Conservation (phyloP, 2,888 invertebrate species). For the Drosophila buzzatii region DNA sequence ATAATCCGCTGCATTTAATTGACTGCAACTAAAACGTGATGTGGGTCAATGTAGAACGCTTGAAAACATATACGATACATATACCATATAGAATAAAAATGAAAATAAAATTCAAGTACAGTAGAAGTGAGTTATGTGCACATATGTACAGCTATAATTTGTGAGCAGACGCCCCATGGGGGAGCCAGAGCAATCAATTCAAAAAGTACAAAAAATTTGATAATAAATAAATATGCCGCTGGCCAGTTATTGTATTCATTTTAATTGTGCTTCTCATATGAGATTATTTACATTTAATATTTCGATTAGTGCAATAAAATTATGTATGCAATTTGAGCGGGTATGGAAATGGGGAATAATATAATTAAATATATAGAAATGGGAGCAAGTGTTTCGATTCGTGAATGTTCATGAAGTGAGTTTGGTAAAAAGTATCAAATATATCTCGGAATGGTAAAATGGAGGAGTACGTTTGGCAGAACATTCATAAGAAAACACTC, state of each 20-base stretch:
- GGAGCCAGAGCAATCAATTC: conserved; percentile 48
- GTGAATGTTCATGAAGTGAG: too few relatives aligned
- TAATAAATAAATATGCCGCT: conserved; percentile 2
- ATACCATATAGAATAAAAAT: conserved; percentile 3
- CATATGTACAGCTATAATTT: conserved; percentile 42
- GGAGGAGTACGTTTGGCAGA: too few relatives aligned
- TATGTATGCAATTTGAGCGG: conserved; percentile 6
- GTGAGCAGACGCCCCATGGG: conserved; percentile 22
- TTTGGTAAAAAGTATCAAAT: too few relatives aligned
- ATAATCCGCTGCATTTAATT: conserved; percentile 75
- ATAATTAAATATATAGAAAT: background rate
- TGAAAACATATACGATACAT: background rate
- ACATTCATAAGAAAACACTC: too few relatives aligned
- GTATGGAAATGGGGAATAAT: background rate
- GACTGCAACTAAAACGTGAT: conserved; percentile 67
- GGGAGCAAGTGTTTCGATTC: too few relatives aligned
- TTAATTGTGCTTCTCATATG: conserved; percentile 62
- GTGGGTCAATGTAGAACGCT: conserved; percentile 44
- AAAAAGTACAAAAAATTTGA: background rate
- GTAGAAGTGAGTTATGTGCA: conserved; percentile 16
- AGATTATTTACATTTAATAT: conserved; percentile 73
- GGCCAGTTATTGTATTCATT: conserved; percentile 50
- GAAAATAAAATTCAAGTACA: conserved; percentile 10
- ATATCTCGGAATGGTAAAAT: too few relatives aligned
- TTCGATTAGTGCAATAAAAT: conserved; percentile 35